phyloP scores from a whole-genome alignment of 37 sponge, comb jelly and placozoan species.

The Spongia lamella region DNA sequence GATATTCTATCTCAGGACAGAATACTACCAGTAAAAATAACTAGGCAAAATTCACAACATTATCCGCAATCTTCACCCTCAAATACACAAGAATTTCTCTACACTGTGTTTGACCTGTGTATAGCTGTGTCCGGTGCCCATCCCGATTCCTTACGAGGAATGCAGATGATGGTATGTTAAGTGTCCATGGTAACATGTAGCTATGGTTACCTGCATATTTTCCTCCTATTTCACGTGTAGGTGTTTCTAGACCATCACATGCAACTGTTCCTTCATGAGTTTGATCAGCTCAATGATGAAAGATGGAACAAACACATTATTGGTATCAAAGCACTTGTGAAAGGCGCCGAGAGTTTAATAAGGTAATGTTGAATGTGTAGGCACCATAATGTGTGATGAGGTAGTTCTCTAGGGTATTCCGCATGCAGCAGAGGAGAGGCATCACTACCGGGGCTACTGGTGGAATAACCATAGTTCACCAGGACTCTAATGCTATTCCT shows the following conservation, averaged over 20 bases:
- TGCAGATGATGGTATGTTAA: conserved; percentile 55
- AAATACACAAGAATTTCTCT: conserved; percentile 17
- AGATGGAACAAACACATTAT: background rate
- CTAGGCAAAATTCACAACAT: too few species aligned
- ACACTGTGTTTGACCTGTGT: conserved; percentile 28
- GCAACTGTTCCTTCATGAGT: conserved; percentile 33
- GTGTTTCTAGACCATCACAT: conserved; percentile 51
- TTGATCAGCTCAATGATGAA: background rate
- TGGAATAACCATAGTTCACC: too few species aligned
- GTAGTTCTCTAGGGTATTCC: background rate
- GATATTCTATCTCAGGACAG: too few species aligned
- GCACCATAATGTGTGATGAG: too few species aligned
- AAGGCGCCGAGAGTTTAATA: background rate
- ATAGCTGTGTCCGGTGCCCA: conserved; percentile 48
- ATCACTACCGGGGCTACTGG: too few species aligned
- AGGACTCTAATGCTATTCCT: too few species aligned
- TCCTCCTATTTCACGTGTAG: background rate
- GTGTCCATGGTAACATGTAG: background rate
- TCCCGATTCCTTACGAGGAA: conserved; percentile 59
- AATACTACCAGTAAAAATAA: too few species aligned
- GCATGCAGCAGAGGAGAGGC: background rate
- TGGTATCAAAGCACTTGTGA: conserved; percentile 16
- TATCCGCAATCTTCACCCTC: too few species aligned
- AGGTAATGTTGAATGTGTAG: conserved; percentile 2
- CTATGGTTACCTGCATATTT: background rate